These are phyloP conservation scores for Cebus imitator DNA, from an alignment of 2,113 vertebrate genomes.

Conservation along the genomic window DNA sequence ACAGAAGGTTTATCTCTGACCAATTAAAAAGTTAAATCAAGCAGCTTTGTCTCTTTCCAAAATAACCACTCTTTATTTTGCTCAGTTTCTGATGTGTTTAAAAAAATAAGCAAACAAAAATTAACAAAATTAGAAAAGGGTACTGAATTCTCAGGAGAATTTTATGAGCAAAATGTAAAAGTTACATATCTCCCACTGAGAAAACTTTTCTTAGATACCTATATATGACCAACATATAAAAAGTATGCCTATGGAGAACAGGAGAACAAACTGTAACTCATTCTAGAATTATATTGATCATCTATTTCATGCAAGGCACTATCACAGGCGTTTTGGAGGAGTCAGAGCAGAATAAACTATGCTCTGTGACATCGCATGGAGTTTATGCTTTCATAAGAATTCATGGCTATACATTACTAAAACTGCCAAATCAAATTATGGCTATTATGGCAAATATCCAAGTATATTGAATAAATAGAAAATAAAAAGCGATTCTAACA, in stretches of 20 bases:
- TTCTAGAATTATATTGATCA: neutral
- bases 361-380: neutral
- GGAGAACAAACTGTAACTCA: neutral
- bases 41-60: neutral
- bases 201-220: neutral
- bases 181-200: neutral
- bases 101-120: slow-evolving; percentile 1
- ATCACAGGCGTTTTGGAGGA: neutral
- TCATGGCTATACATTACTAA: neutral
- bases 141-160: neutral
- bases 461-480: neutral
- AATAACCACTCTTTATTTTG: neutral
- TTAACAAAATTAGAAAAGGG: neutral
- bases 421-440: neutral
- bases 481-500: neutral
- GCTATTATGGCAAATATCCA: neutral
- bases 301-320: neutral
- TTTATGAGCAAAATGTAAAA: neutral
- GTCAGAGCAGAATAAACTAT: neutral
- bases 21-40: neutral
- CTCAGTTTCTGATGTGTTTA: neutral
- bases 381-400: neutral
- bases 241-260: neutral
- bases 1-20: neutral
- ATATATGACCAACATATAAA: neutral